Percentiles rank a stretch among this genome's conserved stretches.
phyloP scores from a whole-genome alignment of 2,113 vertebrate genomes.

The Promerops cafer region DNA sequence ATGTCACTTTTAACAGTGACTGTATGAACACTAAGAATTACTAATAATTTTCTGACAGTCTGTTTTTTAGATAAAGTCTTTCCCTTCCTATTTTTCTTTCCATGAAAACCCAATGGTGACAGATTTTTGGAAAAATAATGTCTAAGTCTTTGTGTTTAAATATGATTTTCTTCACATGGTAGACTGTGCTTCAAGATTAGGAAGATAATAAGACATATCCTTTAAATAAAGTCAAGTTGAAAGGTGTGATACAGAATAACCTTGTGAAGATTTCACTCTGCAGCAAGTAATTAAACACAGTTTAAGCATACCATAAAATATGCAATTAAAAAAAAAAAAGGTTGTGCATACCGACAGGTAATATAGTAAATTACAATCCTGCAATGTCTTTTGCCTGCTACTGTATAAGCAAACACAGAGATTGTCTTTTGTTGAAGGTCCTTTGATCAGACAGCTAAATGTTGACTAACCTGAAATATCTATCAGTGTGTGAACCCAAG shows the following conservation, averaged over 20 bases:
- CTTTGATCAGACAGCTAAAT: background rate
- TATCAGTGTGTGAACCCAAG: background rate
- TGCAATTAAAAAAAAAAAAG: background rate
- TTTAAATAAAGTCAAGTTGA: conserved; percentile 1
- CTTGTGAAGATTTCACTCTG: background rate
- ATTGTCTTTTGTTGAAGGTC: background rate
- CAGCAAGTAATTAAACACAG: conserved; percentile 3
- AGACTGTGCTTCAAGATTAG: conserved; percentile 13
- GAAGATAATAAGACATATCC: background rate
- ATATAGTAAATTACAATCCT: background rate
- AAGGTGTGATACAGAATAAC: background rate
- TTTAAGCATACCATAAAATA: conserved; percentile 5
- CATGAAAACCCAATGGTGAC: background rate
- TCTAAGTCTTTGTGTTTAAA: conserved; percentile 16
- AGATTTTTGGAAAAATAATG: conserved; percentile 27
- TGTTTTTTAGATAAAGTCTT: conserved; percentile 10
- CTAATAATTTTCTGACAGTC: conserved; percentile 54
- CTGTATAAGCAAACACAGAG: background rate
- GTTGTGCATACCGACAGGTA: background rate
- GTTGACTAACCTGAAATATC: background rate
- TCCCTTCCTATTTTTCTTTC: background rate
- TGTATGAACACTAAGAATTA: conserved; percentile 33
- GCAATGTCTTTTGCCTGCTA: background rate
- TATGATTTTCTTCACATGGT: background rate
- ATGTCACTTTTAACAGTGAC: conserved; percentile 61